Percentiles rank a stretch among this genome's conserved stretches.
Conservation (phyloP, 2,113 vertebrate species). For the Otolemur garnettii region DNA sequence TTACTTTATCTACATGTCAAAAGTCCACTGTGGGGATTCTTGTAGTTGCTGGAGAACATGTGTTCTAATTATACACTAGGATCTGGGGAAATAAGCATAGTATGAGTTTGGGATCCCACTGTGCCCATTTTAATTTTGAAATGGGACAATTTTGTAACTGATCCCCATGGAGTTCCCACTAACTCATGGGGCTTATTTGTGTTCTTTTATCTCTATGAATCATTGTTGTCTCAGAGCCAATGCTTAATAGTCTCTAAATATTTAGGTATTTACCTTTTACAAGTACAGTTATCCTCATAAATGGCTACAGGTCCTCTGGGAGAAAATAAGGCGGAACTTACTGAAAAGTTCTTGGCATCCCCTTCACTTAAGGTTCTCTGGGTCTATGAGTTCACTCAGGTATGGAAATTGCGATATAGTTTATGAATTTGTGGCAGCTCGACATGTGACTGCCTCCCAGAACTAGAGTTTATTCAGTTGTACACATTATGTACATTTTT, state of each 20-base stretch:
- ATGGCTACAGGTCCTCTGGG: not conserved
- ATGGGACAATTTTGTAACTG: not conserved
- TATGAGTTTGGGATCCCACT: not conserved
- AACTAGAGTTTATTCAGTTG: not conserved
- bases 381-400: not conserved
- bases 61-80: not conserved
- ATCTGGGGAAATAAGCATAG: not conserved
- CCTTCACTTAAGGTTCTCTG: not conserved
- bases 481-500: not conserved
- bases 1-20: not conserved
- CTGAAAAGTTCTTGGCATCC: not conserved
- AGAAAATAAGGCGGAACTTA: not conserved
- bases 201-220: not conserved
- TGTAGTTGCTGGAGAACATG: not conserved
- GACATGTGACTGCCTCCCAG: not conserved
- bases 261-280: slow-evolving; percentile 6
- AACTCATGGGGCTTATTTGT: not conserved
- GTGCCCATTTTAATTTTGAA: not conserved
- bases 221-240: not conserved
- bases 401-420: not conserved
- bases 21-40: not conserved
- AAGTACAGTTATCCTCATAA: not conserved
- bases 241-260: not conserved
- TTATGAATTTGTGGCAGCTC: not conserved
- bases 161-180: not conserved